Conservation (phyloP, 2,113 vertebrate genomes). For the Seriola aureovittata region DNA sequence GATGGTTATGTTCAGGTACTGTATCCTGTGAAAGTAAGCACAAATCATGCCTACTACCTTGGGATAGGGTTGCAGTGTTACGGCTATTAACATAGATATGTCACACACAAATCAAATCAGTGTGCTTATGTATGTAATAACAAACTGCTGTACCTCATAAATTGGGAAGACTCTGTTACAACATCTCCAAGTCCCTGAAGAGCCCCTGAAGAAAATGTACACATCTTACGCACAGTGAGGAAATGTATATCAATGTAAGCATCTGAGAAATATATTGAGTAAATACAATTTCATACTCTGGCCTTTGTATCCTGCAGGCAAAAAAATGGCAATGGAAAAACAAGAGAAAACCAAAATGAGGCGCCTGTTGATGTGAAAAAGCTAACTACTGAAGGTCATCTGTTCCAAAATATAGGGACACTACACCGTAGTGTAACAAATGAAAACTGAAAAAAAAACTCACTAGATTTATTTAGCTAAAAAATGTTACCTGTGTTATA, state of each 20-base stretch:
- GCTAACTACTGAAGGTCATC: no score
- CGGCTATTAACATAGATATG: conserved; percentile 22
- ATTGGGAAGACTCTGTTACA: conserved; percentile 22
- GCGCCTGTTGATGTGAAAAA: no score
- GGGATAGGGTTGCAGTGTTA: conserved; percentile 32
- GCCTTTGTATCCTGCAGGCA: background rate
- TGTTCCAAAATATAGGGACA: no score
- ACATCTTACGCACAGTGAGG: background rate
- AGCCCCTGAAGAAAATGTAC: background rate
- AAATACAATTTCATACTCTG: background rate
- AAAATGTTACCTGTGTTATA: conserved; percentile 13
- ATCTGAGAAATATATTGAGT: background rate
- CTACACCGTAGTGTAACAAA: no score
- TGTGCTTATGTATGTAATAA: conserved; percentile 36
- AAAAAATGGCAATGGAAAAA: background rate
- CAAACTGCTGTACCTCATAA: conserved; percentile 27
- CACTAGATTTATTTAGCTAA: background rate
- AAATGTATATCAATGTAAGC: background rate
- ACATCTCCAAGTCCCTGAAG: background rate
- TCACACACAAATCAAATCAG: conserved; percentile 41
- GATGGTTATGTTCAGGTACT: conserved; percentile 15
- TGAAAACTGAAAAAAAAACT: background rate
- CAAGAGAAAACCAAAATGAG: background rate
- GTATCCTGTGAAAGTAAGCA: conserved; percentile 41
- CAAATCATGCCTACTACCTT: conserved; percentile 29